Conservation (phyloP, 2,888 invertebrate species). For the Aphodius granarius region DNA sequence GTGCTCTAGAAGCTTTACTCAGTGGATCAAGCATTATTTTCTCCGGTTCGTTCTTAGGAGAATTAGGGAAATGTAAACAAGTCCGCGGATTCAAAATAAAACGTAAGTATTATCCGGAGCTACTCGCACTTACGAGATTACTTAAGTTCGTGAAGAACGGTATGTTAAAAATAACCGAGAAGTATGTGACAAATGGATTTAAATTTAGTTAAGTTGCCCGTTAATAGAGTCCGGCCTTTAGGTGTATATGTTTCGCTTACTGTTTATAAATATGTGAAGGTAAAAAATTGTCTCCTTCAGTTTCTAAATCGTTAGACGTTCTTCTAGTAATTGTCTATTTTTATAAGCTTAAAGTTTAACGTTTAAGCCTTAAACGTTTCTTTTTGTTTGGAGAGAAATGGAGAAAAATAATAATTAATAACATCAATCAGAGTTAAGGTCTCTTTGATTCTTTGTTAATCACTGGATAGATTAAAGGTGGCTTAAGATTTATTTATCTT, state of each 20-base stretch:
- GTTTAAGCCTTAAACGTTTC: neutral
- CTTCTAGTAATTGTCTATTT: neutral
- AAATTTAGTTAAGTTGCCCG: neutral
- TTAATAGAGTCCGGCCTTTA: neutral
- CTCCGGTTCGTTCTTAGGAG: neutral
- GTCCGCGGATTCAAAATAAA: slow-evolving; percentile 4
- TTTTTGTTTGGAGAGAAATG: neutral
- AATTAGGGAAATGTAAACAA: neutral
- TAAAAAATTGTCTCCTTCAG: neutral
- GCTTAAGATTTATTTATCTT: neutral
- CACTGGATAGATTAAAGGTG: neutral
- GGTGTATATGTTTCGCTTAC: neutral
- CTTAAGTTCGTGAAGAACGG: slow-evolving; percentile 1
- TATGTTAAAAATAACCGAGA: neutral
- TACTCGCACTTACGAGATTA: neutral
- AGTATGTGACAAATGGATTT: slow-evolving; percentile 14
- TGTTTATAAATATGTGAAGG: neutral
- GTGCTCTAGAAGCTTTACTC: neutral
- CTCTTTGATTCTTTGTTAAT: neutral
- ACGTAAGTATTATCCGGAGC: slow-evolving; percentile 11
- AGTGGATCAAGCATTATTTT: neutral
- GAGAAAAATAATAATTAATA: neutral
- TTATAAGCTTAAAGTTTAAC: no score
- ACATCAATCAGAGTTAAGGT: neutral
- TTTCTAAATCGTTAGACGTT: neutral